Evolutionary conservation across 2,888 invertebrate species (phyloP).

Genomic region (Meganola albula): DNA sequence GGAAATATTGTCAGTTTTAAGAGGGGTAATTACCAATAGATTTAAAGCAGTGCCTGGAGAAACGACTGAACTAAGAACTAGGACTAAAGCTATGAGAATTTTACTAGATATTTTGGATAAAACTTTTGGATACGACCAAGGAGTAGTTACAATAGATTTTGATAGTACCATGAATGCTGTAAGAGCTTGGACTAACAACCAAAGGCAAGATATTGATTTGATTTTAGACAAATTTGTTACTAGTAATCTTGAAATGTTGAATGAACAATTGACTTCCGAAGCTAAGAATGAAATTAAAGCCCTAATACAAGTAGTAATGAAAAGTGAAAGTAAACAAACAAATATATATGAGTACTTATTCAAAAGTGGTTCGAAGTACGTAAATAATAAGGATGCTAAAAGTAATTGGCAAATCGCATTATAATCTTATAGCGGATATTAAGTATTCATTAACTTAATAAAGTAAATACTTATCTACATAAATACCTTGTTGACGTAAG

Average conservation of each 20-base stretch:
- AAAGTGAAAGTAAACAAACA: constrained; percentile 17
- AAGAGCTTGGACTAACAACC: constrained; percentile 20
- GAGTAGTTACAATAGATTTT: constrained; percentile 27
- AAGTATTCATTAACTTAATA: too few relatives aligned
- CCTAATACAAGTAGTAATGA: constrained; percentile 32
- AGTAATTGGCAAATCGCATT: too few relatives aligned
- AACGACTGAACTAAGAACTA: constrained; percentile 15
- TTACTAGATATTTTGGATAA: constrained; percentile 42
- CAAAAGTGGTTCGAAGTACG: constrained; percentile 33
- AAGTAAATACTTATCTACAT: too few relatives aligned
- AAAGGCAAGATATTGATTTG: constrained; percentile 15
- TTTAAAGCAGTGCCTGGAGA: constrained; percentile 24
- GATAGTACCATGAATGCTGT: constrained; percentile 24
- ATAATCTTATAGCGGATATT: too few relatives aligned
- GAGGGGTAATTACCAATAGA: constrained; percentile 27
- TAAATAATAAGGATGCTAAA: constrained; percentile 20
- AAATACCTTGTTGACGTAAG: too few relatives aligned
- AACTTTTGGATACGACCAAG: constrained; percentile 27
- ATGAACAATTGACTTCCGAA: constrained; percentile 22
- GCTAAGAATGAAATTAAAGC: constrained; percentile 33
- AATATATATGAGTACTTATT: constrained; percentile 25
- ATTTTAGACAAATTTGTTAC: constrained; percentile 19
- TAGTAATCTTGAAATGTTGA: constrained; percentile 18
- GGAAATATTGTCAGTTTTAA: constrained; percentile 19
- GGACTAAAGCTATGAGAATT: constrained; percentile 33